A percentile compares a stretch with the other conserved stretches of the same genome.
phyloP scores from a whole-genome alignment of 2,888 invertebrate species.

The Eupithecia insigniata region DNA sequence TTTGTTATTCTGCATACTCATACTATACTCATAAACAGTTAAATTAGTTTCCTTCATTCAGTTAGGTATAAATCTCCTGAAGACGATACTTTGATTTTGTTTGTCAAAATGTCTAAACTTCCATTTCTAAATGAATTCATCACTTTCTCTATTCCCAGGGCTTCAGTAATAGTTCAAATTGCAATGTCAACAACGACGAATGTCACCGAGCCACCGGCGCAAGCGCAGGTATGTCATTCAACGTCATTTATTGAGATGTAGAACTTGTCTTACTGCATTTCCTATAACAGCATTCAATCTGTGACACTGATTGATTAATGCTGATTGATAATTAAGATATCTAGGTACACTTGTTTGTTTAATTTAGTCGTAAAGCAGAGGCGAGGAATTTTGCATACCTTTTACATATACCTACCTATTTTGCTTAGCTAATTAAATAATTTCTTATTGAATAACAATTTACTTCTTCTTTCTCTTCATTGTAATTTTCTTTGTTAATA shows the following conservation, averaged over 20 bases:
- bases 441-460: not conserved
- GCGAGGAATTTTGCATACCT: slow-evolving; percentile 1
- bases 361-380: slow-evolving; percentile 7
- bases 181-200: slow-evolving; percentile 63
- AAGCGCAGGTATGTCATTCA: slow-evolving; percentile 49
- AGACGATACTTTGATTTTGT: not conserved
- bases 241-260: slow-evolving; percentile 34
- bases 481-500: too few species aligned
- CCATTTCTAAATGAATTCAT: slow-evolving; percentile 9
- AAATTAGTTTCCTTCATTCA: not conserved
- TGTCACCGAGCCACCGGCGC: slow-evolving; percentile 53
- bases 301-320: slow-evolving; percentile 36
- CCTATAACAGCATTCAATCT: slow-evolving; percentile 27
- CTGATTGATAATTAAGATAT: slow-evolving; percentile 17
- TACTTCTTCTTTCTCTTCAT: too few species aligned
- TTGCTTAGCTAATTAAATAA: not conserved
- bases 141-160: slow-evolving; percentile 63
- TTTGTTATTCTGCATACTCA: not conserved
- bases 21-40: not conserved
- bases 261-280: slow-evolving; percentile 32
- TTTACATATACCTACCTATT: not conserved
- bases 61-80: not conserved
- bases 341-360: slow-evolving; percentile 16
- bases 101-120: not conserved
- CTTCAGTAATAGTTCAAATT: slow-evolving; percentile 62